These are phyloP conservation scores for Drosophila orosa DNA, from an alignment of 1,140 invertebrate species.

Conservation along the genomic window DNA sequence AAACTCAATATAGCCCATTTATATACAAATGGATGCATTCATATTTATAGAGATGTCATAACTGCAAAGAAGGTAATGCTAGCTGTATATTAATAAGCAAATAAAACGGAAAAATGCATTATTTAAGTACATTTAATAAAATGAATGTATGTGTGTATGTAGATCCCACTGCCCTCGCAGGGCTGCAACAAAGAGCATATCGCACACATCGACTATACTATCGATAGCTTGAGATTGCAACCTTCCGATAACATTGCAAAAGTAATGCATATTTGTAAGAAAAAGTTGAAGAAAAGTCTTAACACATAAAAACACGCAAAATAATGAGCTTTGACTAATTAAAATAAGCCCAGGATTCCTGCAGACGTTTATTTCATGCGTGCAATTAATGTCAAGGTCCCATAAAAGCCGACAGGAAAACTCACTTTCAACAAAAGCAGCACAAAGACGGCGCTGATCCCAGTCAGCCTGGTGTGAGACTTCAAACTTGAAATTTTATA, in stretches of 20 bases:
- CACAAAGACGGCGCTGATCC: neutral
- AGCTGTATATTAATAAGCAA: too few relatives aligned
- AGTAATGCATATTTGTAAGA: neutral
- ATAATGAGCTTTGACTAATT: neutral
- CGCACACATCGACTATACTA: neutral
- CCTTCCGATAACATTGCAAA: neutral
- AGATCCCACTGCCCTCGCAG: too few relatives aligned
- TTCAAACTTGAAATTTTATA: constrained; percentile 4
- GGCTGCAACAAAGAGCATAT: neutral
- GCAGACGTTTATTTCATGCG: neutral
- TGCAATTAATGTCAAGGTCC: neutral
- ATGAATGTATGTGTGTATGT: too few relatives aligned
- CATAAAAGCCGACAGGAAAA: constrained; percentile 6
- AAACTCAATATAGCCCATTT: neutral
- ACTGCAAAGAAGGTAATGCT: too few relatives aligned
- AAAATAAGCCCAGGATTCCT: too few relatives aligned
- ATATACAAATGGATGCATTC: too few relatives aligned
- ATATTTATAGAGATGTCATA: too few relatives aligned
- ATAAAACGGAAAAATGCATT: too few relatives aligned
- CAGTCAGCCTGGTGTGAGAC: neutral
- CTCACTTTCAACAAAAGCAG: neutral
- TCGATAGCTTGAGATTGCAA: neutral
- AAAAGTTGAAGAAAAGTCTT: neutral
- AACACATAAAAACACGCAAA: neutral
- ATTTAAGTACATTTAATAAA: too few relatives aligned